Evolutionary conservation across 2,113 vertebrate genomes (phyloP).

Genomic region (Sinosuthora webbiana): DNA sequence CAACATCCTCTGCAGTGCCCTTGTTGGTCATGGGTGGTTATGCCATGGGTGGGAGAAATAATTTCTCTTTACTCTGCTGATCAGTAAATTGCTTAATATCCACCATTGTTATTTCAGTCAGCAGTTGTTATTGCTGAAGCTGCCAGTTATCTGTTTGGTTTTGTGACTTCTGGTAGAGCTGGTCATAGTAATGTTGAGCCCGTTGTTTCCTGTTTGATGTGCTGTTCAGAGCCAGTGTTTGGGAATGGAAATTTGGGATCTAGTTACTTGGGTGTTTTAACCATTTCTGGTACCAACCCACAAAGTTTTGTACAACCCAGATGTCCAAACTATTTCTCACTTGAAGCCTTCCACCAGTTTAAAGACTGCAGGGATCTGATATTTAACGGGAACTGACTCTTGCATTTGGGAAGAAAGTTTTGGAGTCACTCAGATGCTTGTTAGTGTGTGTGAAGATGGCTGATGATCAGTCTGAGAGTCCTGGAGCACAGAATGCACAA

Average conservation of each 20-base stretch:
- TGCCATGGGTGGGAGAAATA: background rate
- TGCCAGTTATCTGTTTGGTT: background rate
- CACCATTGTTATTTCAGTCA: background rate
- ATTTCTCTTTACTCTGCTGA: background rate
- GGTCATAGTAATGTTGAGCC: background rate
- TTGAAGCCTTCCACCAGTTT: background rate
- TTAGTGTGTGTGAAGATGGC: background rate
- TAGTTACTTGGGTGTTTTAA: background rate
- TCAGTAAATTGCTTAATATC: background rate
- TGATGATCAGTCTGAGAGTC: background rate
- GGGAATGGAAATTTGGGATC: background rate
- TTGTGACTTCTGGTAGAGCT: background rate
- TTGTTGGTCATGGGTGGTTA: background rate
- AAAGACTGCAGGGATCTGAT: background rate
- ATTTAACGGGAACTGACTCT: background rate
- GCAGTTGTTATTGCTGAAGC: background rate
- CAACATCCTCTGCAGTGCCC: accelerated
- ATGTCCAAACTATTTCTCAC: background rate
- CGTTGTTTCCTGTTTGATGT: background rate
- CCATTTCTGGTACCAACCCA: background rate
- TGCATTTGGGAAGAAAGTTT: background rate
- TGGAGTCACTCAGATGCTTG: accelerated
- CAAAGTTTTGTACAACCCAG: background rate
- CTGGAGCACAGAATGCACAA: background rate
- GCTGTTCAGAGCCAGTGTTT: background rate